phyloP scores from a whole-genome alignment of 2,797 vertebrate genomes.

The Chelmon rostratus region DNA sequence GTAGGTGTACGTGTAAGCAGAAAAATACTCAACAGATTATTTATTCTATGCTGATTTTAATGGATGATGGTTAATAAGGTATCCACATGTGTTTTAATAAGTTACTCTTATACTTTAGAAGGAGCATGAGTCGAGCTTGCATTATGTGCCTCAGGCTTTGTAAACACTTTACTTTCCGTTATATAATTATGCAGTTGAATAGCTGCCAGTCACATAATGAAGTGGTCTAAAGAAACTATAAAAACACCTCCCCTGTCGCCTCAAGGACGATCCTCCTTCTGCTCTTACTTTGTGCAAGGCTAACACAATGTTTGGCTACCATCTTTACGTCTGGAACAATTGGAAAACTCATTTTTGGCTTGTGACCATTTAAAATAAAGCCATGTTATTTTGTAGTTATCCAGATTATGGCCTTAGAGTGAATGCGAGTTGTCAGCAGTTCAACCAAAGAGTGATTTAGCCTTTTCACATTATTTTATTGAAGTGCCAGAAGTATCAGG shows the following conservation, averaged over 20 bases:
- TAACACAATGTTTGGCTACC: slow-evolving; percentile 2
- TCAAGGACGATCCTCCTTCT: not conserved
- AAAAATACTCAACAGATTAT: not conserved
- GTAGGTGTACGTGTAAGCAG: not conserved
- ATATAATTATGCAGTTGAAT: slow-evolving; percentile 15
- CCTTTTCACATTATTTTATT: not conserved
- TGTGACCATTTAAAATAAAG: not conserved
- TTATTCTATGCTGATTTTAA: not conserved
- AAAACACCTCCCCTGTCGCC: slow-evolving; percentile 21
- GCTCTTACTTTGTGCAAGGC: not conserved
- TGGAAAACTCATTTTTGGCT: not conserved
- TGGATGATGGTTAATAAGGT: not conserved
- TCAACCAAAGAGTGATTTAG: not conserved
- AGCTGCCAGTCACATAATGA: slow-evolving; percentile 36
- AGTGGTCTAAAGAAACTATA: not conserved
- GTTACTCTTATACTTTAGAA: not conserved
- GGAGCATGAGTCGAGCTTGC: not conserved
- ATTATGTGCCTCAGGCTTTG: not conserved
- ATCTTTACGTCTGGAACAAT: not conserved
- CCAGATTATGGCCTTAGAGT: not conserved
- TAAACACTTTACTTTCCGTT: slow-evolving; percentile 36
- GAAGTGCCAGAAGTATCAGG: not conserved
- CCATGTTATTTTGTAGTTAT: not conserved
- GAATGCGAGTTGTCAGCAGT: not conserved
- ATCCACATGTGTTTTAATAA: not conserved